Base-by-base conservation (phyloP, 2,888 invertebrate genomes). In the Drosophila subquinaria region DNA sequence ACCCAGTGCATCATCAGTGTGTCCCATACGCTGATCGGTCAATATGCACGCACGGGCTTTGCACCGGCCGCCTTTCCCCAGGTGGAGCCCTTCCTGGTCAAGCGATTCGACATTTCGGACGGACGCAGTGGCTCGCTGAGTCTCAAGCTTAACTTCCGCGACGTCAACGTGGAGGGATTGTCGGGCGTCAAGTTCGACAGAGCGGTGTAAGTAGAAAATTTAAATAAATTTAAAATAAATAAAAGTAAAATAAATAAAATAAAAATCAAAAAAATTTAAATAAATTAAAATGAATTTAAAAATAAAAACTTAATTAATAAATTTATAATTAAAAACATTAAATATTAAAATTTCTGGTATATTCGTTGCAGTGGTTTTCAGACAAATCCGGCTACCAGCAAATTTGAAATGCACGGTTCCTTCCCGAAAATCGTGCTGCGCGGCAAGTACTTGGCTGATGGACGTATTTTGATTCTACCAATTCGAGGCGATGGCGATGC, bases 401-500 rank as follows among this genome's bases (percentile, higher is more conserved):
- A 93, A 82, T 93, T 90, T 38, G 93, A 93, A 76, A 79, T 93
- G 74, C 90, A 92, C 59, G 92, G 92, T 38, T 76, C 75, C 3
- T 81, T 92, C 0, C 92, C 91, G 9, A 92, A 91, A 45, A 69
- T 92, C 15, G 61, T 56, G 20, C 45, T 92, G 45, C 89, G 82
- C 15, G 91, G 92, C 36, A 91, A 91, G 66, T 94, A 94, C 76
- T 83, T 68, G 4, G 92, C 93, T n/a, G 90, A 92, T 69, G 94
- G 94, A 43, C 92, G 92, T 33, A 92, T 94, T 40, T 82, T 94
- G 13, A 90, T 94, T 40, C 82, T 94, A 40, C 93, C 93, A 30
- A 93, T 94, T 50, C 90, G 90, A 33, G 93, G 93, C 13, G 90
- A 91, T 72, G 93, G 93, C 30, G 83, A 90, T 74, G 91, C 92